Evolutionary conservation across 2,797 vertebrate genomes (phyloP).

Genomic region (Knipowitschia caucasica): DNA sequence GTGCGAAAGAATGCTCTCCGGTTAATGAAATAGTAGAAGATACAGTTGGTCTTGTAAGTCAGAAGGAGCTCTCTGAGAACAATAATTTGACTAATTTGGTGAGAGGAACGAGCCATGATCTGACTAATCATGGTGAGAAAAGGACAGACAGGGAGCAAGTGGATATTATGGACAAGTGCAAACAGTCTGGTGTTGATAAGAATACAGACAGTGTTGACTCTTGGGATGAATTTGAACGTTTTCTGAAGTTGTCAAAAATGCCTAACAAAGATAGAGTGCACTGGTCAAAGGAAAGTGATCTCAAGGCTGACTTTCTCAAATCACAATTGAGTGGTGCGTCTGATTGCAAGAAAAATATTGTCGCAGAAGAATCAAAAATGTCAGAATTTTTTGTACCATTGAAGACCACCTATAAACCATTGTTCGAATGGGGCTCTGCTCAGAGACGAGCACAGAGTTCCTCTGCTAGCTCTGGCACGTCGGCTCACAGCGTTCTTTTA

Average conservation of each 20-base stretch:
- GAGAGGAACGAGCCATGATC: not conserved
- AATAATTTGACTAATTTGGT: not conserved
- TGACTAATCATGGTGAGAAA: slow-evolving; percentile 13
- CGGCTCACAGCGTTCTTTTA: slow-evolving; percentile 9
- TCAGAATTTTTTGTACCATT: slow-evolving; percentile 54
- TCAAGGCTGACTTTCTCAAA: not conserved
- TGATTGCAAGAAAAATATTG: not conserved
- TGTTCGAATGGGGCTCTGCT: slow-evolving; percentile 66
- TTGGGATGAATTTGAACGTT: slow-evolving; percentile 2
- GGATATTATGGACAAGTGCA: not conserved
- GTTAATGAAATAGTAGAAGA: not conserved
- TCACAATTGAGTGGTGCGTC: not conserved
- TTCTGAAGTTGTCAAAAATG: not conserved
- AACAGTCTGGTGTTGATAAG: not conserved
- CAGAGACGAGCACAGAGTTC: slow-evolving; percentile 58
- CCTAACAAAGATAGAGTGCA: not conserved
- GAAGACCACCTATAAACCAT: slow-evolving; percentile 62
- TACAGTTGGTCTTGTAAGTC: not conserved
- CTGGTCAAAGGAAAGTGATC: not conserved
- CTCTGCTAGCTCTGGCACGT: slow-evolving; percentile 42
- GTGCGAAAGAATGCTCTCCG: slow-evolving; percentile 7
- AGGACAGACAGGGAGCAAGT: not conserved
- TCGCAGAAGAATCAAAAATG: slow-evolving; percentile 6
- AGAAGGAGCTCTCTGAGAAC: slow-evolving; percentile 15
- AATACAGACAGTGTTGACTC: not conserved